These are phyloP conservation scores for Xestia xanthographa DNA, from an alignment of 2,888 invertebrate species.

Conservation along the genomic window DNA sequence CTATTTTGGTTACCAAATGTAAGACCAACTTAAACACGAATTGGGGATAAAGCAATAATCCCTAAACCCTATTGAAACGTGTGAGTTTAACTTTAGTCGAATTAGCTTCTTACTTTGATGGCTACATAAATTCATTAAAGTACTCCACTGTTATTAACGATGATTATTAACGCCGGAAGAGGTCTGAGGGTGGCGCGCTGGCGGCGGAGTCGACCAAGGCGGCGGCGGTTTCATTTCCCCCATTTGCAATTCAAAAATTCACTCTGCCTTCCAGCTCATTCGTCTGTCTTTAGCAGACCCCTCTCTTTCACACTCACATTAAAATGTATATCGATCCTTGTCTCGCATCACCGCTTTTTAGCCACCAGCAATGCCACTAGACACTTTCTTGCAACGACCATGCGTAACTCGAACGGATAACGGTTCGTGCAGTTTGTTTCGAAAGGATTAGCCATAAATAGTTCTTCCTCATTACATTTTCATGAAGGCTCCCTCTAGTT, in stretches of 20 bases:
- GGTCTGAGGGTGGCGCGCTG: constrained; percentile 79
- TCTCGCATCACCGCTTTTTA: constrained; percentile 76
- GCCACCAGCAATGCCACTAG: constrained; percentile 74
- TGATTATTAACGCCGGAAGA: constrained; percentile 86
- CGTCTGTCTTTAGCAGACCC: constrained; percentile 70
- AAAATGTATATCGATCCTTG: constrained; percentile 69
- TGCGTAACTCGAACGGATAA: constrained; percentile 79
- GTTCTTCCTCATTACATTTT: constrained; percentile 89
- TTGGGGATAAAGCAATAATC: constrained; percentile 61
- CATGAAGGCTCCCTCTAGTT: constrained; percentile 86
- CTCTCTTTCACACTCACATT: constrained; percentile 71
- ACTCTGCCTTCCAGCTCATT: constrained; percentile 78
- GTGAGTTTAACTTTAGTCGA: constrained; percentile 62
- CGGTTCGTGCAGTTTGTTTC: constrained; percentile 85
- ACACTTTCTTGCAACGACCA: constrained; percentile 78
- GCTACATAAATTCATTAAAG: constrained; percentile 86
- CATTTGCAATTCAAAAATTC: constrained; percentile 90
- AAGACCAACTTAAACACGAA: constrained; percentile 59
- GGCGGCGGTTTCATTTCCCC: constrained; percentile 86
- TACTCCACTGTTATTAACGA: constrained; percentile 86
- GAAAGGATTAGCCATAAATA: constrained; percentile 90
- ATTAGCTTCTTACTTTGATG: constrained; percentile 83
- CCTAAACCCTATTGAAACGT: constrained; percentile 44
- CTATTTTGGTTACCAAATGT: constrained; percentile 73
- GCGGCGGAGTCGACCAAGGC: constrained; percentile 76